These are phyloP conservation scores for Bos javanicus DNA, from an alignment of 2,113 vertebrate species.

Conservation along the genomic window DNA sequence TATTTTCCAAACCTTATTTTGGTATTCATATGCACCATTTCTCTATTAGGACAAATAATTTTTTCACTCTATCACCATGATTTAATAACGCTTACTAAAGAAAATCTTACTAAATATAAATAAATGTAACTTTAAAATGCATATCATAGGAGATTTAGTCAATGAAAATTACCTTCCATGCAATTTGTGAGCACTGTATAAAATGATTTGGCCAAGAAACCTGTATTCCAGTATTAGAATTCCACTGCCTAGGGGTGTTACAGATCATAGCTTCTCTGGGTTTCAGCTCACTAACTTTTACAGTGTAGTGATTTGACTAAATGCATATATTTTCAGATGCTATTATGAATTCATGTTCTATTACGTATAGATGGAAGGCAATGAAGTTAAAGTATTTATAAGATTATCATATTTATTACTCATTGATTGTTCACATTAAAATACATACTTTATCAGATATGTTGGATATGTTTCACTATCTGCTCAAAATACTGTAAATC, in stretches of 20 bases:
- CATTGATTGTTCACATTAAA: neutral
- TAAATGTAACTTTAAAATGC: neutral
- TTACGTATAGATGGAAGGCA: neutral
- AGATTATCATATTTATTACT: neutral
- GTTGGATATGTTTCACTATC: neutral
- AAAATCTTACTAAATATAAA: neutral
- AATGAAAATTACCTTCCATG: neutral
- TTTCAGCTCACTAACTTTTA: neutral
- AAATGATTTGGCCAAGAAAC: neutral
- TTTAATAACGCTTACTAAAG: neutral
- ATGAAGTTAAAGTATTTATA: neutral
- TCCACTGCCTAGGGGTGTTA: neutral
- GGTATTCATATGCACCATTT: neutral
- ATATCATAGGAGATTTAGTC: neutral
- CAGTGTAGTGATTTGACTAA: neutral
- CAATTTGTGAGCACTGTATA: neutral
- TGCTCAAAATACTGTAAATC: neutral
- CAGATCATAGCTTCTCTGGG: neutral
- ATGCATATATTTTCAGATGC: neutral
- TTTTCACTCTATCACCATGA: neutral
- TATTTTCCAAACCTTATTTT: neutral
- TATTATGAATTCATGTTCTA: neutral
- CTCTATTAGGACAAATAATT: neutral
- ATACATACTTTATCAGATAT: neutral
- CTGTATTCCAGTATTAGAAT: neutral